Evolutionary conservation across 2,888 invertebrate species (phyloP), one percentile per base, ranked within the genome.

Genomic region (Yponomeuta malinellus): DNA sequence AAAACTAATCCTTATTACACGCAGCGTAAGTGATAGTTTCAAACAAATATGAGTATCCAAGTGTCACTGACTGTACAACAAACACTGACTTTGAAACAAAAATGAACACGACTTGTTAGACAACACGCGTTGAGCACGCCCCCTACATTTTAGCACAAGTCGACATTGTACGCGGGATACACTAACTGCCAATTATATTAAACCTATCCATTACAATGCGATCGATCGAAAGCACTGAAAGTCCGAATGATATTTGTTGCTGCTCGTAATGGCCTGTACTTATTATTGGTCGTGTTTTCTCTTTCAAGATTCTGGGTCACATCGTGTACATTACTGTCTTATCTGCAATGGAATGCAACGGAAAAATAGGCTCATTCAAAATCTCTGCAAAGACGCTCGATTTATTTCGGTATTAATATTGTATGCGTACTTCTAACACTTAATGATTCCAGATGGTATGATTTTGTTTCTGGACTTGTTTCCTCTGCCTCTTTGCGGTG

Each of bases 221-320:
- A 82, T 81, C 78, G 78, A 83, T 85, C 79, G 81, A 82, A 86
- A 84, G 81, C 80, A 79, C 78, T 79, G 79, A 80, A 83, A 83
- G 79, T 81, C 80, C 80, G 78, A 76, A 81, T 83, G 82, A n/a
- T 59, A 59, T 59, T 59, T 59, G 52, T 59, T 59, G 15, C 52
- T 59, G 63, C 63, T 69, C 63, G 80, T 78, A 79, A 79, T 78
- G 80, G 75, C 76, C 80, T 77, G 76, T 79, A 82, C 85, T 82
- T 81, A 78, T 77, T 77, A 75, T 74, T 80, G 78, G 76, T 76
- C 79, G 80, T 79, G 83, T 83, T 85, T 85, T 86, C 86, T 85
- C 83, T 82, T 83, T 81, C 79, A 79, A 81, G 78, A 78, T 87
- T 84, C 81, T 84, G 76, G 84, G 86, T 82, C 85, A 80, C 79